Evolutionary conservation across 1,140 invertebrate species (phyloP).

Genomic region (Leptinotarsa defecta): DNA sequence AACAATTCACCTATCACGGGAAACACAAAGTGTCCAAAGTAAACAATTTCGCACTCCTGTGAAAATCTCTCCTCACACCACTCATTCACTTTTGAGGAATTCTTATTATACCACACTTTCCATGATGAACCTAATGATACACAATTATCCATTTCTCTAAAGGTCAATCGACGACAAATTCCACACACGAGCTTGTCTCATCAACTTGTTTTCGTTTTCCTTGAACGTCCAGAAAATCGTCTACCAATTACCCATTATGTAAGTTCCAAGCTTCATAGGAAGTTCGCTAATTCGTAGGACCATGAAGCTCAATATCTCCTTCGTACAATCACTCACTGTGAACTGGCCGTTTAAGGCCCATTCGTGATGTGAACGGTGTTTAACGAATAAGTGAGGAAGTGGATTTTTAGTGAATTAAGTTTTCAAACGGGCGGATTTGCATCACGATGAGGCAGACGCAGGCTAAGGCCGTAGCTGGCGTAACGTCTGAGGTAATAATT

Average conservation of each 20-base stretch:
- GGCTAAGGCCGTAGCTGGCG: conserved; percentile 37
- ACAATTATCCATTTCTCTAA: conserved; percentile 10
- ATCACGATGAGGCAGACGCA: conserved; percentile 37
- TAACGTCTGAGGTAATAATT: conserved; percentile 39
- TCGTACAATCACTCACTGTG: neutral
- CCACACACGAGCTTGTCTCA: neutral
- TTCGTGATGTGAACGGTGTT: neutral
- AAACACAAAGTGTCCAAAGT: no score
- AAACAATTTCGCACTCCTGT: no score
- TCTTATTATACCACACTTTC: no score
- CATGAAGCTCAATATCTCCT: conserved; percentile 34
- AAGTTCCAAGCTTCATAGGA: neutral
- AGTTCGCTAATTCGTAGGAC: conserved; percentile 31
- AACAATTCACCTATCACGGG: no score
- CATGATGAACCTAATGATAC: neutral
- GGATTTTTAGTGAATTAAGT: conserved; percentile 25
- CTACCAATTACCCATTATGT: neutral
- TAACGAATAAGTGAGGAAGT: conserved; percentile 14
- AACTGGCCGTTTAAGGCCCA: neutral
- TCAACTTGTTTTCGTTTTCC: neutral
- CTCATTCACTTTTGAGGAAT: no score
- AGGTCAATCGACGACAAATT: neutral
- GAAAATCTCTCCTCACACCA: no score
- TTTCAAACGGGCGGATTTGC: neutral
- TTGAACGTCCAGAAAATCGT: conserved; percentile 13